A percentile compares a stretch with the other conserved stretches of the same genome.
Conservation (phyloP, 2,797 vertebrate genomes). For the Etheostoma nigrum region DNA sequence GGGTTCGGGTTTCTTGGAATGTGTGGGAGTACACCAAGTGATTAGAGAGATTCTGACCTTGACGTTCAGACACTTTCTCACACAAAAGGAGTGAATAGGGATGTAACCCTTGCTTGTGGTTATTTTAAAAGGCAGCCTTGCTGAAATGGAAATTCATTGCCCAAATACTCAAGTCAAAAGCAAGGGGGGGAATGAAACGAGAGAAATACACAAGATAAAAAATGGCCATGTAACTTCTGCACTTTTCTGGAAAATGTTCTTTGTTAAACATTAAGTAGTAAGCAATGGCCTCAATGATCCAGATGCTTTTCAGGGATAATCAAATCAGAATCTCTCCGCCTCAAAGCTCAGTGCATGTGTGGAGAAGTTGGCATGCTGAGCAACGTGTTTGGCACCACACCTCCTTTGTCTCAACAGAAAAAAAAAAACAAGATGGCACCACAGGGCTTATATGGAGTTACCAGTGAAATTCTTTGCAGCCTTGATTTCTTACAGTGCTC, state of each 20-base stretch:
- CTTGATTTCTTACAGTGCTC: conserved; percentile 9
- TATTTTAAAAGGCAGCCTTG: conserved; percentile 4
- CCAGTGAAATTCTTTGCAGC: conserved; percentile 4
- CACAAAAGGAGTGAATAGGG: conserved; percentile 61
- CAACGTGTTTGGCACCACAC: conserved; percentile 42
- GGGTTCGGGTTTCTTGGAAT: conserved; percentile 72
- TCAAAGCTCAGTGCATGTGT: conserved; percentile 48
- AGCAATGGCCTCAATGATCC: conserved; percentile 24
- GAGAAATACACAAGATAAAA: conserved; percentile 15
- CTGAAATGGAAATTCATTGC: conserved; percentile 19
- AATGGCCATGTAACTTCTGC: not conserved
- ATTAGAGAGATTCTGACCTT: conserved; percentile 77
- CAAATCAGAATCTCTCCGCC: conserved; percentile 60
- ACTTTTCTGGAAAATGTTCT: conserved; percentile 27
- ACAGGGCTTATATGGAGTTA: conserved; percentile 2
- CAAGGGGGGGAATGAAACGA: conserved; percentile 7
- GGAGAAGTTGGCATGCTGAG: conserved; percentile 47
- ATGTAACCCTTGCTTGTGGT: conserved; percentile 35
- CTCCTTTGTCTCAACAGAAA: conserved; percentile 37
- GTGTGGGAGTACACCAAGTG: conserved; percentile 69
- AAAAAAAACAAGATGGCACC: conserved; percentile 37
- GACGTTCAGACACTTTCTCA: conserved; percentile 64
- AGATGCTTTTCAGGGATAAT: conserved; percentile 62
- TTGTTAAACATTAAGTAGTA: conserved; percentile 26
- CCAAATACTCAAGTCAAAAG: conserved; percentile 12